Percentiles rank a stretch among this genome's conserved stretches.
phyloP scores from a whole-genome alignment of 2,113 vertebrate genomes.

The Gobio gobio region DNA sequence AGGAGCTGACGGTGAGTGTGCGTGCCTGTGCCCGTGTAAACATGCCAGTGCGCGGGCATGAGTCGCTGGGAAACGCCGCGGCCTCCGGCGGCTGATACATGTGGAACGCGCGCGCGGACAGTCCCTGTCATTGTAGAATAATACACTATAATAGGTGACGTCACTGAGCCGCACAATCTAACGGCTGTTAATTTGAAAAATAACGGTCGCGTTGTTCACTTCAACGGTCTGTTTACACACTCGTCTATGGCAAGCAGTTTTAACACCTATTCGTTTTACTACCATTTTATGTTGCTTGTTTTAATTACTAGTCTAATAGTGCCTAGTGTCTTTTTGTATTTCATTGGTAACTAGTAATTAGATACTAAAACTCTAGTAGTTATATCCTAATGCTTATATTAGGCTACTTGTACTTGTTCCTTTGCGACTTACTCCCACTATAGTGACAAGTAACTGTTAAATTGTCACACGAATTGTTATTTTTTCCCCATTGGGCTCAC shows the following conservation, averaged over 20 bases:
- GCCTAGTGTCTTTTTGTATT: background rate
- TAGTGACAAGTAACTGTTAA: background rate
- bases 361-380: background rate
- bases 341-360: background rate
- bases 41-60: slow-evolving; percentile 58
- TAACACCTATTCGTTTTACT: background rate
- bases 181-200: slow-evolving; percentile 12
- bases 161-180: background rate
- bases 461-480: background rate
- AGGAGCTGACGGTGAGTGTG: slow-evolving; percentile 75
- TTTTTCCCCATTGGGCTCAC: background rate
- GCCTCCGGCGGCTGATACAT: slow-evolving; percentile 43
- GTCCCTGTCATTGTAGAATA: background rate
- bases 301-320: background rate
- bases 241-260: background rate
- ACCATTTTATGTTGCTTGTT: background rate
- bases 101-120: background rate
- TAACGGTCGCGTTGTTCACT: slow-evolving; percentile 7
- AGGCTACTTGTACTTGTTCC: background rate
- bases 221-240: slow-evolving; percentile 3
- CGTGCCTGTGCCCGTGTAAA: slow-evolving; percentile 65
- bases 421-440: background rate
- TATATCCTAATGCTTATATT: background rate
- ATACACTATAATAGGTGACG: slow-evolving; percentile 2
- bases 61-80: slow-evolving; percentile 49